Evolutionary conservation across 2,113 vertebrate species (phyloP).

Genomic region (Halcyon malimbica): DNA sequence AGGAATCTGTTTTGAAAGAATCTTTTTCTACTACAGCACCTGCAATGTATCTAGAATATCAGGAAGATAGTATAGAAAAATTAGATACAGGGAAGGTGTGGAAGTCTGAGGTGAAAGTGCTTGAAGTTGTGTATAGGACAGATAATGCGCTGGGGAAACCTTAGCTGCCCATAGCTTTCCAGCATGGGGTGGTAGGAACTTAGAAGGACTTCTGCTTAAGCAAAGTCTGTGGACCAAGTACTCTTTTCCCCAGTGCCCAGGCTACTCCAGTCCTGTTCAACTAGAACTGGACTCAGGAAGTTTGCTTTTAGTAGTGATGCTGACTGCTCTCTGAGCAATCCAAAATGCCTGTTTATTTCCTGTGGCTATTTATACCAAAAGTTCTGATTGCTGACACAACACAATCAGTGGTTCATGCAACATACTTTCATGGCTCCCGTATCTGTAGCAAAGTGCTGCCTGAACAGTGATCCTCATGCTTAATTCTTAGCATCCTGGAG

Average conservation of each 20-base stretch:
- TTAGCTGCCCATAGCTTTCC: not conserved
- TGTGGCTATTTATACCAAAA: not conserved
- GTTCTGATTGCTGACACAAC: not conserved
- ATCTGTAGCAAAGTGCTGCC: not conserved
- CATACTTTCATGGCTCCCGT: not conserved
- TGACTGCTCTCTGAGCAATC: not conserved
- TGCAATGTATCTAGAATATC: not conserved
- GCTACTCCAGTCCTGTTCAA: not conserved
- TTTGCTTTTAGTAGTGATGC: not conserved
- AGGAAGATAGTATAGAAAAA: not conserved
- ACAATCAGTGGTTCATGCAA: not conserved
- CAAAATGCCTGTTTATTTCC: not conserved
- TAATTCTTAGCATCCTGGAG: not conserved
- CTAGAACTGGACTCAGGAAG: not conserved
- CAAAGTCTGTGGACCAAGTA: not conserved
- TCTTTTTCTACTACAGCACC: not conserved
- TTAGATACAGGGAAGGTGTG: fast-evolving
- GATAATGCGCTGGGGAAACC: not conserved
- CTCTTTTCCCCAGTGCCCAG: not conserved
- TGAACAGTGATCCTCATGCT: not conserved
- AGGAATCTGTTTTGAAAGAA: not conserved
- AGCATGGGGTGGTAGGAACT: not conserved
- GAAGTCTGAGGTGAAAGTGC: not conserved
- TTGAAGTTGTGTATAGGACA: not conserved
- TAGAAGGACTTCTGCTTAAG: not conserved